These are phyloP conservation scores for Torymus auratus DNA, from an alignment of 2,888 invertebrate genomes.

Conservation along the genomic window DNA sequence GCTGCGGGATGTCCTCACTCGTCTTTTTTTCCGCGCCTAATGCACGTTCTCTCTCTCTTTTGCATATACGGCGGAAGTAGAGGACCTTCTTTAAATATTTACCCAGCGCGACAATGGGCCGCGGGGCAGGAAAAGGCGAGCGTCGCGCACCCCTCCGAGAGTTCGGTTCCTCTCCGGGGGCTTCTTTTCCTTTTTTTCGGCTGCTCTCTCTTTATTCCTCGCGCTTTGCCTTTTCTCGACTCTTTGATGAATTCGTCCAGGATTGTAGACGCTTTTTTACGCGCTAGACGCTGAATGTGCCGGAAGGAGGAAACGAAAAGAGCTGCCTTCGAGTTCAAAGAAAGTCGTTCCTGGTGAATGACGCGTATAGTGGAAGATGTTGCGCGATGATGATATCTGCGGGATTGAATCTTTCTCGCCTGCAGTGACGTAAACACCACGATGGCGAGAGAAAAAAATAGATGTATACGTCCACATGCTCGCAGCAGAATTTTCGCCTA, in stretches of 20 bases:
- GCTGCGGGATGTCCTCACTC: not conserved
- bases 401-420: not conserved
- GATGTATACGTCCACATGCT: too few relatives aligned
- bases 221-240: not conserved
- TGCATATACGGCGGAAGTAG: slow-evolving; percentile 7
- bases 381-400: not conserved
- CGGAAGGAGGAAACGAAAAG: slow-evolving; percentile 24
- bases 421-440: not conserved
- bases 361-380: not conserved
- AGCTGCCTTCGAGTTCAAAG: slow-evolving; percentile 32
- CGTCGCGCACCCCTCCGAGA: slow-evolving; percentile 16
- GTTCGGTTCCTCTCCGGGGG: slow-evolving; percentile 32
- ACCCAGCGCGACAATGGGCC: slow-evolving; percentile 55
- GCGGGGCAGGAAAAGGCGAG: slow-evolving; percentile 42
- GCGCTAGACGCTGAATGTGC: slow-evolving; percentile 40
- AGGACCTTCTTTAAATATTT: slow-evolving; percentile 68
- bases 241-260: slow-evolving; percentile 37
- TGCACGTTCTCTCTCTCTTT: not conserved
- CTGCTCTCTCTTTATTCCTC: not conserved
- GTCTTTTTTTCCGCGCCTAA: slow-evolving; percentile 10
- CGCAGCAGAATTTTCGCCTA: too few relatives aligned
- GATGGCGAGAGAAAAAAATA: not conserved
- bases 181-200: slow-evolving; percentile 12
- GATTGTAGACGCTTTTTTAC: slow-evolving; percentile 32
- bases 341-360: not conserved